phyloP scores from a whole-genome alignment of 2,113 vertebrate species.

The Fulmarus glacialis region DNA sequence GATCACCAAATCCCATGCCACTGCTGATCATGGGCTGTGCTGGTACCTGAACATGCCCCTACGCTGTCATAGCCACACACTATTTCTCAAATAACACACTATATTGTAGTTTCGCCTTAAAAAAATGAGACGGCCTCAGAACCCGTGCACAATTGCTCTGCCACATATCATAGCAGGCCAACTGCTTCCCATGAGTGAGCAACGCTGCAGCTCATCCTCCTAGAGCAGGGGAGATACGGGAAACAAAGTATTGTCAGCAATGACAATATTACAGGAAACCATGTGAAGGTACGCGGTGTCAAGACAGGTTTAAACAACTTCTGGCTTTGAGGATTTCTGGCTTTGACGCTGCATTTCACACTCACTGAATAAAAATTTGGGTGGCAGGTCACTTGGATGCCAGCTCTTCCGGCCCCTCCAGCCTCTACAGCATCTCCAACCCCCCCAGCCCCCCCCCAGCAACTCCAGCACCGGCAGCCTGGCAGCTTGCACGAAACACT shows the following conservation, averaged over 20 bases:
- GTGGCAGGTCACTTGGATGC: background rate
- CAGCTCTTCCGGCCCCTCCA: background rate
- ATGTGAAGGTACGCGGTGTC: background rate
- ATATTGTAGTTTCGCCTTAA: background rate
- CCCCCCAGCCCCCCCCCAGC: background rate
- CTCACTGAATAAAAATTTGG: background rate
- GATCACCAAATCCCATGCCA: background rate
- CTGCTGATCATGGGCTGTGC: background rate
- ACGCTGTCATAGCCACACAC: background rate
- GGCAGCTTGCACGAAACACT: background rate
- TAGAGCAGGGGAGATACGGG: background rate
- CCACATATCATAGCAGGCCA: accelerated
- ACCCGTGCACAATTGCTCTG: background rate
- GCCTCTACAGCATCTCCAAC: background rate
- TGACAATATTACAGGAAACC: background rate
- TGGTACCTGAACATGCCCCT: background rate
- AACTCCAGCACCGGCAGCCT: background rate
- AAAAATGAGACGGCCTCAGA: background rate
- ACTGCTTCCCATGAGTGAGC: background rate
- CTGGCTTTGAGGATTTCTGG: background rate
- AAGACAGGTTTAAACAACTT: background rate
- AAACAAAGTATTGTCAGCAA: background rate
- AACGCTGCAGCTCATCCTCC: background rate
- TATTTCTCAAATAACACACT: background rate
- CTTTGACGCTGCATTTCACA: background rate